Evolutionary conservation across 1,140 invertebrate species (phyloP), one percentile per base, ranked within the genome.

Genomic region (Orius insidiosus): DNA sequence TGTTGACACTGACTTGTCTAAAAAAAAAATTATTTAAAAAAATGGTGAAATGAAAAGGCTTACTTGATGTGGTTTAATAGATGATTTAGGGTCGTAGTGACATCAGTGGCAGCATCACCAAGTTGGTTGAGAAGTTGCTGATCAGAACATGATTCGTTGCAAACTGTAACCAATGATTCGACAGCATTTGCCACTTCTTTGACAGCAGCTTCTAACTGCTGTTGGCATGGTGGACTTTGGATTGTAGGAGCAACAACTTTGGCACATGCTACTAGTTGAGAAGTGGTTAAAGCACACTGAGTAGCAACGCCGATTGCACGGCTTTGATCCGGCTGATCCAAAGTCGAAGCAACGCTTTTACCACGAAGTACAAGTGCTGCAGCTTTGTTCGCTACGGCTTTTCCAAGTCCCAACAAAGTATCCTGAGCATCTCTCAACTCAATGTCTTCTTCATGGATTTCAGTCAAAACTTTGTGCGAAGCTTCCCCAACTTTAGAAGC

Each of bases 341-440:
- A 90, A 40, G 81, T 86, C 5, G 83, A 80, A 0, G 94, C 88
- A 40, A 92, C 85, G 56, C 82, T 85, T 66, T 96, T 95, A 0
- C 94, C 90, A 59, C 92, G 89, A 35, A 93, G 69, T 4, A 98
- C 93, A 3, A 98, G 65, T 8, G 84, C 85, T 10, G 94, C 92
- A 0, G 95, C 96, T 3, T 90, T 88, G 63, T 95, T 96, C 11
- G 94, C 95, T 5, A 99, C 90, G 1, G 87, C 85, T 63, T 97
- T 96, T 0, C 93, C 87, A 38, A 95, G 66, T 0, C 84, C 80
- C 2, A 96, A 63, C 0, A 95, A 69, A 64, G 89, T 83, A 54
- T 93, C 88, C 60, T 80, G 76, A 0, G 82, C 68, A 55, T 86
- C 82, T 47, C 78, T 72, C 58, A 77, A 80, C 32, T 79, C 73